Conservation (phyloP, 2,888 invertebrate genomes). For the Luperina testacea region DNA sequence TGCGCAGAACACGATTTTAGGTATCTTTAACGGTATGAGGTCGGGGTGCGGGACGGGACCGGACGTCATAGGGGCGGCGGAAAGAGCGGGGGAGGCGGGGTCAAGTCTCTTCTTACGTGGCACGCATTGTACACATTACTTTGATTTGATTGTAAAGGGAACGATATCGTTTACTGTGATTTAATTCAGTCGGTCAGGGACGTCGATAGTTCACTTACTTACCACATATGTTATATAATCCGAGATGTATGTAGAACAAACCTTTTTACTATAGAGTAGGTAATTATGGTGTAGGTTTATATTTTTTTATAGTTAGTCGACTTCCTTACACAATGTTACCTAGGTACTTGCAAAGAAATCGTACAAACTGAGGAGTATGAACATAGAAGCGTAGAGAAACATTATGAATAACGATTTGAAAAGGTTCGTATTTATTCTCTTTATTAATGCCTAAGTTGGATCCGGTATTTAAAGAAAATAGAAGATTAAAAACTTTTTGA, state of each 20-base stretch:
- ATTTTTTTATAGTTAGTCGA: too few relatives aligned
- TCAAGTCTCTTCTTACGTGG: too few relatives aligned
- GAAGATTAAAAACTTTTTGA: not conserved
- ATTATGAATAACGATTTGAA: not conserved
- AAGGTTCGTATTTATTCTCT: not conserved
- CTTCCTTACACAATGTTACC: not conserved
- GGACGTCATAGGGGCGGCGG: too few relatives aligned
- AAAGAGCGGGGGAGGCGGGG: too few relatives aligned
- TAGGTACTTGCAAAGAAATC: too few relatives aligned
- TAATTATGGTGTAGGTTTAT: not conserved
- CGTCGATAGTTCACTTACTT: constrained; percentile 7
- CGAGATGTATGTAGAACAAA: not conserved
- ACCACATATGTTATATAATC: constrained; percentile 26
- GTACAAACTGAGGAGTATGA: not conserved
- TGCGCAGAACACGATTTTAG: too few relatives aligned
- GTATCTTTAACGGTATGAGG: too few relatives aligned
- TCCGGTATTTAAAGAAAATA: too few relatives aligned
- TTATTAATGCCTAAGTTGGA: too few relatives aligned
- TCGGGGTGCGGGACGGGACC: too few relatives aligned
- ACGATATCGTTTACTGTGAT: constrained; percentile 37
- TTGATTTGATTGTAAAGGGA: constrained; percentile 40
- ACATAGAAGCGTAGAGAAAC: not conserved
- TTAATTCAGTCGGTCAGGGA: constrained; percentile 41
- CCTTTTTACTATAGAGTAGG: not conserved
- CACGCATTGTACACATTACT: not conserved